phyloP scores from a whole-genome alignment of 2,888 invertebrate genomes.

The Drosophila greeni region DNA sequence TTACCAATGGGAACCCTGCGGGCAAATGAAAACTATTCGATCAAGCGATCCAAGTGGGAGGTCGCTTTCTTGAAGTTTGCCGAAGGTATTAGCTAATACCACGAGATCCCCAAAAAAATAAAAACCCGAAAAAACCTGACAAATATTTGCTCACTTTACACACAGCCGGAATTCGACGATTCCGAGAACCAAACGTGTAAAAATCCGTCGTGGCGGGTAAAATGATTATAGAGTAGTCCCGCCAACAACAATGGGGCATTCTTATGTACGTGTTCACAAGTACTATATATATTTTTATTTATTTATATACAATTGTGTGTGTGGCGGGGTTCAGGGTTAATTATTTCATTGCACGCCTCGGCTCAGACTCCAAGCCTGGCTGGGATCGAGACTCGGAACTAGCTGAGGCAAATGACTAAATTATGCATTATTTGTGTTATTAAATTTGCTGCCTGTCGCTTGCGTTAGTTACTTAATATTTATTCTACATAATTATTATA shows the following conservation, averaged over 20 bases:
- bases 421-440: constrained; percentile 71
- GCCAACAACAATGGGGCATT: constrained; percentile 55
- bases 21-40: constrained; percentile 15
- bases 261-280: constrained; percentile 53
- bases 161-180: constrained; percentile 22
- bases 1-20: constrained; percentile 17
- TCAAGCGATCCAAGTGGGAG: constrained; percentile 26
- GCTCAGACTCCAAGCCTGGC: constrained; percentile 18
- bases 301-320: background rate
- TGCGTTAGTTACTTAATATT: constrained; percentile 63
- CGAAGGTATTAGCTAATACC: constrained; percentile 35
- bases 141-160: constrained; percentile 42
- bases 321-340: constrained; percentile 63
- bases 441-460: constrained; percentile 42
- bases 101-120: background rate
- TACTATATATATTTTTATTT: constrained; percentile 1
- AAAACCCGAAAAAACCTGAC: constrained; percentile 16
- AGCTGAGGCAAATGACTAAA: constrained; percentile 32
- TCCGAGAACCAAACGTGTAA: constrained; percentile 68
- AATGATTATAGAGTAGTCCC: constrained; percentile 38
- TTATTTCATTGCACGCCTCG: constrained; percentile 59
- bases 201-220: constrained; percentile 51
- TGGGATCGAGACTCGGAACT: constrained; percentile 27
- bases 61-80: constrained; percentile 28
- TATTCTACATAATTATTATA: constrained; percentile 71